Evolutionary conservation across 2,113 vertebrate species (phyloP), one percentile per base, ranked within the genome.

Genomic region (Ellobius talpinus): DNA sequence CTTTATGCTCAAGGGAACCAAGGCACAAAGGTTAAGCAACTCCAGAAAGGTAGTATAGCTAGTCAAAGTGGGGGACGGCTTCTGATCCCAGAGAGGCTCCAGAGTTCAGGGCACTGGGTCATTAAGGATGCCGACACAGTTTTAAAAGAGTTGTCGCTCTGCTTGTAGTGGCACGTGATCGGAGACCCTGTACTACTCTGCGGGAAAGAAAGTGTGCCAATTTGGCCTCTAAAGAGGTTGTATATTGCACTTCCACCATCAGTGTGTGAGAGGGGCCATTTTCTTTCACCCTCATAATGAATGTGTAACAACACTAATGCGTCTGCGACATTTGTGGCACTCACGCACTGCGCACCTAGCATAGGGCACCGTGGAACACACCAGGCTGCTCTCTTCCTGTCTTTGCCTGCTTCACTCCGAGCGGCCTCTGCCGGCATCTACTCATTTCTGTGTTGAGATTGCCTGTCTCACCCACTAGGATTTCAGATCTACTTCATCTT

Each of bases 331-430:
- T 23, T 55, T 84, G 55, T 23, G 16, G 36, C 36, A 24, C 33
- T 29, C 12, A 16, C 1, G 0, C n/a, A 39, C 72, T 24, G 33
- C 3, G 10, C 14, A 1, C 65, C 1, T 11, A 55, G 77, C 33
- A 21, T 33, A 0, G 19, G 77, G 31, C 77, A 55, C 31, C 19
- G 4, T 11, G 12, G 52, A 39, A 33, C 36, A 24, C 78, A 58
- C 36, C 78, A n/a, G 0, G 24, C 58, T 65, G 42, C 58, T 45
- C 14, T 45, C 26, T 65, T 19, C 58, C 58, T 45, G 58, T 45
- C 14, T 58, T 19, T 31, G 23, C 4, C 23, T 42, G 58, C 58
- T 65, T 85, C 39, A 65, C 58, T 65, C 26, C 19, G 17, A 58
- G 39, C 4, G 1, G 58, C 31, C 24, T 65, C 29, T 31, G 13